Evolutionary conservation across 2,113 vertebrate species (phyloP), one percentile per base, ranked within the genome.

Genomic region (Aptenodytes patagonicus): DNA sequence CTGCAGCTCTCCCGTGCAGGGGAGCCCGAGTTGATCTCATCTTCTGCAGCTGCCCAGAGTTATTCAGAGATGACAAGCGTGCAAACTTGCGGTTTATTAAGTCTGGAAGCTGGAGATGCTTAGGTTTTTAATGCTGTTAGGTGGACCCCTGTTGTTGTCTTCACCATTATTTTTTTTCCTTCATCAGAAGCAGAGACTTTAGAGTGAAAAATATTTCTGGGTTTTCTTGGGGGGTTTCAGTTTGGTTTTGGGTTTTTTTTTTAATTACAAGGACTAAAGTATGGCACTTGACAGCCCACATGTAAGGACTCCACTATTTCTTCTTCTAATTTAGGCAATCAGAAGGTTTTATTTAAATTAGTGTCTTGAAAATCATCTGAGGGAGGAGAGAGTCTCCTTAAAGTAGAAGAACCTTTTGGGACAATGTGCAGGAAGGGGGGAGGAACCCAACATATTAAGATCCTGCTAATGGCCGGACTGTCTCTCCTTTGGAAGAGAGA

Each of bases 221-320:
- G 9, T 10, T 42, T 42, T 42, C 42, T 42, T 42, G 42, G 42
- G 6, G 42, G 42, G 14, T 6, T 42, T 42, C 6, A 3, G 42
- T 24, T n/a, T 24, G 38, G 4, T 20, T 65, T 32, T 57, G 28
- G 11, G 46, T 32, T 32, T 17, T 64, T 40, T 64, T 31, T 31
- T 40, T 64, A 64, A 11, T 5, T 28, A 44, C 65, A 29, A 51
- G 57, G 51, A 7, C 16, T 29, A 2, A 38, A 21, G 29, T 38
- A n/a, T 18, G 78, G 38, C 9, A 14, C 25, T 36, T 10, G 46
- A 10, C 22, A 51, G 6, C 62, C 52, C 40, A 4, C 8, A 2
- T 10, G 10, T 18, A 9, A 40, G 36, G 10, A 52, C 10, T 46
- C 16, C 16, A 0, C 3, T 3, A 1, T 14, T 72, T 9, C 10